These are phyloP conservation scores for Sturmia bella DNA, from an alignment of 2,888 invertebrate species.

Conservation along the genomic window DNA sequence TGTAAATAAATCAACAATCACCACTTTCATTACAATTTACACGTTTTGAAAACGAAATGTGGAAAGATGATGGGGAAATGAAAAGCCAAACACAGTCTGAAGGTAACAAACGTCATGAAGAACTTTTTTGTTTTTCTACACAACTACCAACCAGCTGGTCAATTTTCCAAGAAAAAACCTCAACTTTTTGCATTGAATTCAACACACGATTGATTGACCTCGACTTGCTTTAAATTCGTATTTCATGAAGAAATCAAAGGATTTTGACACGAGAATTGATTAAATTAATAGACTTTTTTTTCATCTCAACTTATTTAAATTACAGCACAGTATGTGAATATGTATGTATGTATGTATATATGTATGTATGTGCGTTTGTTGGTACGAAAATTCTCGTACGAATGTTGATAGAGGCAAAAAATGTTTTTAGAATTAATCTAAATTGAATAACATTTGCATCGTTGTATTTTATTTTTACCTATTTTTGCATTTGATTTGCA, in stretches of 20 bases:
- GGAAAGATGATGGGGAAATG: not conserved
- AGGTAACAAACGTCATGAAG: not conserved
- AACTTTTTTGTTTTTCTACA: too few relatives aligned
- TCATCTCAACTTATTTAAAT: constrained; percentile 25
- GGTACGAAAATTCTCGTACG: not conserved
- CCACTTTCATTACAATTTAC: constrained; percentile 35
- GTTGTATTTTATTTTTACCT: constrained; percentile 37
- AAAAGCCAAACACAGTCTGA: not conserved
- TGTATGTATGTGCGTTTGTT: not conserved
- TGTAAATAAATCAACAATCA: constrained; percentile 37
- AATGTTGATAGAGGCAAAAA: not conserved
- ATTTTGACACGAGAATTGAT: constrained; percentile 66
- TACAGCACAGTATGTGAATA: not conserved
- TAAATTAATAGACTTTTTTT: constrained; percentile 57
- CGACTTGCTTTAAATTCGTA: constrained; percentile 57
- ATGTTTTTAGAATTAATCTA: not conserved
- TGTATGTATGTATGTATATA: not conserved
- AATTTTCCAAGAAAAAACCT: constrained; percentile 33
- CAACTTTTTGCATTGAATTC: constrained; percentile 50
- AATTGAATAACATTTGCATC: constrained; percentile 62
- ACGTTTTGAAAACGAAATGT: not conserved
- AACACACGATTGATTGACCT: constrained; percentile 61
- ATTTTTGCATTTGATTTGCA: constrained; percentile 54
- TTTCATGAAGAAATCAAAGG: constrained; percentile 55
- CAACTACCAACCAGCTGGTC: constrained; percentile 36